A percentile compares a stretch with the other conserved stretches of the same genome.
Conservation (phyloP, 2,113 vertebrate species). For the Zosterops japonicus region DNA sequence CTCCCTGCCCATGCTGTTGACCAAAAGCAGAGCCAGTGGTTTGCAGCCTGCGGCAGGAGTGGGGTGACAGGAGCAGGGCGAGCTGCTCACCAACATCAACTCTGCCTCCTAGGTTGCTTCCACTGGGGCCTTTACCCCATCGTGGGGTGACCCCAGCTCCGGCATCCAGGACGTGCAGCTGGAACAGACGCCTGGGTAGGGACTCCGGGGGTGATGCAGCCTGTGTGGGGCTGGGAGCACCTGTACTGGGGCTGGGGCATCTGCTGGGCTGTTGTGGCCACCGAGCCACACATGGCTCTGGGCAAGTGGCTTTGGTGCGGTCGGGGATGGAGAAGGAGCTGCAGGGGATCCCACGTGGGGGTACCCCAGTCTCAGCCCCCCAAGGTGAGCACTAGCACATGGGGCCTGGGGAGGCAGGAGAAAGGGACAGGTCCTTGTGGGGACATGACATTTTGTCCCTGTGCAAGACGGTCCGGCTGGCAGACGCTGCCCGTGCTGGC, state of each 20-base stretch:
- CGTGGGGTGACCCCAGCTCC: accelerated
- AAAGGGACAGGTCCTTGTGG: neutral
- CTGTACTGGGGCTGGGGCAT: neutral
- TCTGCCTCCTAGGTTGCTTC: neutral
- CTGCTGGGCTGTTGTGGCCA: neutral
- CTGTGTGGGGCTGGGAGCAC: neutral
- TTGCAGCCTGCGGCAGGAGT: neutral
- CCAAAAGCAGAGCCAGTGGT: accelerated
- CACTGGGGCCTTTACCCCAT: neutral
- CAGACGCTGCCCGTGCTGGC: conserved; percentile 55
- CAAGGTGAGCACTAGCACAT: neutral
- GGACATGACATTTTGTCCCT: neutral
- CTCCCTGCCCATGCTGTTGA: neutral
- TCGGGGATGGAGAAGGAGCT: neutral
- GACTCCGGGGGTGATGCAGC: neutral
- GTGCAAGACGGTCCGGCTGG: conserved; percentile 43
- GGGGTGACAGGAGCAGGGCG: neutral
- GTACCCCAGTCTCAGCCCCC: neutral
- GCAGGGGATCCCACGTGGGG: accelerated
- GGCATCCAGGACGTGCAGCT: accelerated
- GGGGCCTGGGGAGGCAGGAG: neutral
- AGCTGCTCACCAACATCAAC: neutral
- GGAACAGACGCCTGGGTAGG: neutral
- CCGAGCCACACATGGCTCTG: accelerated
- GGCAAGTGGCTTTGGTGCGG: neutral